These are phyloP conservation scores for Denticeps clupeoides DNA, from an alignment of 2,797 vertebrate species.

Conservation along the genomic window DNA sequence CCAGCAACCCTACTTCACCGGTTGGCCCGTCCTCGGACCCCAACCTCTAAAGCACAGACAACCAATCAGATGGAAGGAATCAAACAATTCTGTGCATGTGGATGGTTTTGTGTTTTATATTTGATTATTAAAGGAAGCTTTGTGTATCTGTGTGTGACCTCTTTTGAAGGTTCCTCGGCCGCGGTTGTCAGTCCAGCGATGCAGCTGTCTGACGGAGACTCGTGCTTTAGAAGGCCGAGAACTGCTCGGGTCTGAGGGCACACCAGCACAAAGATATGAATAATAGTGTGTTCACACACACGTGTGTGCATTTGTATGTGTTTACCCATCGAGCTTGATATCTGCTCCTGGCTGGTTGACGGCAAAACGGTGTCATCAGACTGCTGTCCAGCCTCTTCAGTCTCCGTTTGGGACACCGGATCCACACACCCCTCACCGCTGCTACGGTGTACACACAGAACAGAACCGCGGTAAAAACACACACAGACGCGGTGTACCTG, in stretches of 20 bases:
- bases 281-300: neutral
- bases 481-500: no score
- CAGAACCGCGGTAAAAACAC: no score
- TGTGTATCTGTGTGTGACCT: conserved; percentile 47
- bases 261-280: neutral
- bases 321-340: conserved; percentile 85
- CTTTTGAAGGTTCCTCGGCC: conserved; percentile 74
- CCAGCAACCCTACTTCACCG: no score
- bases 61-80: no score
- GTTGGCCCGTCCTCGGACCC: no score
- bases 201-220: conserved; percentile 71
- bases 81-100: neutral
- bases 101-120: neutral
- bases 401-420: conserved; percentile 72
- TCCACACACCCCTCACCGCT: conserved; percentile 68
- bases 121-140: no score
- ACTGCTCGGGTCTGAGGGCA: conserved; percentile 72
- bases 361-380: conserved; percentile 78
- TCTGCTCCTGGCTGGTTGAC: conserved; percentile 89
- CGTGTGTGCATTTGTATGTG: neutral
- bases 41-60: no score
- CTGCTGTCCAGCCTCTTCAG: conserved; percentile 70
- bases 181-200: conserved; percentile 72
- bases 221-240: conserved; percentile 66
- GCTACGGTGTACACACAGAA: conserved; percentile 28